phyloP scores from a whole-genome alignment of 2,113 vertebrate species.

The Microcebus jonahi region DNA sequence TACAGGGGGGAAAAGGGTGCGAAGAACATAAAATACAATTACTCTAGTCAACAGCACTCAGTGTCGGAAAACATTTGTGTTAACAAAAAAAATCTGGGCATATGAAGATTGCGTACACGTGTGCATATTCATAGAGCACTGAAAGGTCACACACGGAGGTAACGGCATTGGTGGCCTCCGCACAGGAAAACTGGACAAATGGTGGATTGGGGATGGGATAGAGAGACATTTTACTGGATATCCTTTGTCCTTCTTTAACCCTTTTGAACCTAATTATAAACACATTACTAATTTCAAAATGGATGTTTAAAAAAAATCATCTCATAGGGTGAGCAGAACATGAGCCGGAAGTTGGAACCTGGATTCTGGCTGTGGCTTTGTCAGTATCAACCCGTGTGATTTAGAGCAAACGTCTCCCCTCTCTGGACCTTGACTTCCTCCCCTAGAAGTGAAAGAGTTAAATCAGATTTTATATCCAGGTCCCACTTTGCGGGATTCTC shows the following conservation, averaged over 20 bases:
- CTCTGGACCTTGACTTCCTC: not conserved
- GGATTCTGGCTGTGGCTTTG: not conserved
- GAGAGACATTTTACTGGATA: not conserved
- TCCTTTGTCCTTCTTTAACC: not conserved
- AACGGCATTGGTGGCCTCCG: not conserved
- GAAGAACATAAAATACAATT: constrained; percentile 30
- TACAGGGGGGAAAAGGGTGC: not conserved
- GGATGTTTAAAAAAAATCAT: constrained; percentile 7
- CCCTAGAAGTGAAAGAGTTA: not conserved
- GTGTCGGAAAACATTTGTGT: not conserved
- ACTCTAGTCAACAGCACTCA: not conserved
- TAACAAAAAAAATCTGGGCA: not conserved
- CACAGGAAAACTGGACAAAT: not conserved
- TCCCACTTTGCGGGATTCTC: not conserved
- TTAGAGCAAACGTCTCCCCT: not conserved
- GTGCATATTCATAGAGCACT: not conserved
- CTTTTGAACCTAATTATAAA: not conserved
- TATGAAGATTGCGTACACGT: not conserved
- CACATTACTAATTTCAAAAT: constrained; percentile 17
- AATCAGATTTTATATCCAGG: not conserved
- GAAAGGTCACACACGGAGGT: constrained; percentile 33
- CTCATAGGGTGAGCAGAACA: not conserved
- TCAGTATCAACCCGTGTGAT: not conserved
- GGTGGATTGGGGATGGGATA: not conserved
- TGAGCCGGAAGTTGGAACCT: not conserved